Percentiles rank a stretch among this genome's conserved stretches.
phyloP scores from a whole-genome alignment of 2,888 invertebrate genomes.

The Zygothrica quintamaculata region DNA sequence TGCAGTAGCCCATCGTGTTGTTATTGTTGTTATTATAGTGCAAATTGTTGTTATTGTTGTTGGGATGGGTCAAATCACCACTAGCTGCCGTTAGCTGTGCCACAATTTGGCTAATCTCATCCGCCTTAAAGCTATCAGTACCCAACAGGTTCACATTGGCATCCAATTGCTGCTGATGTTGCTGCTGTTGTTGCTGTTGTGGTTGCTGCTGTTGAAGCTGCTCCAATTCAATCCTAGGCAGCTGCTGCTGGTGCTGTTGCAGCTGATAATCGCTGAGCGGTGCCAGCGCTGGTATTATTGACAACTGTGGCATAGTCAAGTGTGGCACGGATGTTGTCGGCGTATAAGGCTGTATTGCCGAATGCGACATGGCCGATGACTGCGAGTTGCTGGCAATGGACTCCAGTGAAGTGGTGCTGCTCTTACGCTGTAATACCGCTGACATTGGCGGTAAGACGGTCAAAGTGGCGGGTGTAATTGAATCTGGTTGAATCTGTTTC shows the following conservation, averaged over 20 bases:
- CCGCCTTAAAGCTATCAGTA: conserved; percentile 66
- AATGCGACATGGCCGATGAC: conserved; percentile 73
- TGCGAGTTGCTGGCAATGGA: conserved; percentile 83
- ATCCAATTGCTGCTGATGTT: conserved; percentile 41
- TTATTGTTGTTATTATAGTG: conserved; percentile 49
- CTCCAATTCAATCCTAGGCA: conserved; percentile 32
- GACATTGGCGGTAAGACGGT: conserved; percentile 54
- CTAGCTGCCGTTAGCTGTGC: conserved; percentile 67
- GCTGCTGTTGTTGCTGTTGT: conserved; percentile 18
- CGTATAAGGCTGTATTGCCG: conserved; percentile 55
- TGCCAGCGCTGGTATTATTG: conserved; percentile 68
- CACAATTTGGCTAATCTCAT: conserved; percentile 78
- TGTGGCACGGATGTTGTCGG: conserved; percentile 31
- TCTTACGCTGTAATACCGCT: conserved; percentile 79
- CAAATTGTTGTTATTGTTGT: conserved; percentile 48
- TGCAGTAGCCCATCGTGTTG: conserved; percentile 57
- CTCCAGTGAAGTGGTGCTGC: conserved; percentile 83
- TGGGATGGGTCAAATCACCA: conserved; percentile 52
- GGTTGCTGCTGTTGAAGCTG: conserved; percentile 23
- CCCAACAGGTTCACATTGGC: conserved; percentile 41
- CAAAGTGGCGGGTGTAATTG: conserved; percentile 25
- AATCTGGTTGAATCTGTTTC: conserved; percentile 81
- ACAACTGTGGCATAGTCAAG: conserved; percentile 51
- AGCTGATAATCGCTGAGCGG: conserved; percentile 65
- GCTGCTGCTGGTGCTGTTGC: conserved; percentile 17